These are phyloP conservation scores for Mobula birostris DNA, from an alignment of 2,113 vertebrate species.

Conservation along the genomic window DNA sequence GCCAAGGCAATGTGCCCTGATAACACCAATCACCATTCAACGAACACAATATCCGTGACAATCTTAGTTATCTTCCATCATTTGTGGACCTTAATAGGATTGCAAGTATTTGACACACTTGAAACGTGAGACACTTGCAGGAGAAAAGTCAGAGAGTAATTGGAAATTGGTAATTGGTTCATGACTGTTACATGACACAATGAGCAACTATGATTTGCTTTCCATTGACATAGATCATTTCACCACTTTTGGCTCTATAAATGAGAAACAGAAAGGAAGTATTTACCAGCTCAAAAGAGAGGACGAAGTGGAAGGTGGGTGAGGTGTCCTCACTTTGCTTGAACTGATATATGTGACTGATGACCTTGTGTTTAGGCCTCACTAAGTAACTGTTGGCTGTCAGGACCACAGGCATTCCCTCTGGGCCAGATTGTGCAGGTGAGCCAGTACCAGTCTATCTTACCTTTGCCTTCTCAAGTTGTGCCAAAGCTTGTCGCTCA, in stretches of 20 bases:
- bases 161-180: too few relatives aligned
- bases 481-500: constrained; percentile 87
- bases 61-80: neutral
- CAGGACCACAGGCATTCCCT: neutral
- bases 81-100: neutral
- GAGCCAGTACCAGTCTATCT: constrained; percentile 44
- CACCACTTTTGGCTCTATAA: neutral
- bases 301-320: too few relatives aligned
- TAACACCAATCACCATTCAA: neutral
- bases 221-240: too few relatives aligned
- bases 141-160: neutral
- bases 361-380: neutral
- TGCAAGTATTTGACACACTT: neutral
- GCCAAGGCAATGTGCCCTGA: neutral
- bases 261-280: neutral
- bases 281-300: neutral
- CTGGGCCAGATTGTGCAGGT: neutral
- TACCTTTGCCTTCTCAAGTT: constrained; percentile 97
- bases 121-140: neutral
- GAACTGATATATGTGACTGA: neutral
- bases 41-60: neutral
- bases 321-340: neutral
- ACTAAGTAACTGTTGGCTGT: neutral
- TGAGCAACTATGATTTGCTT: too few relatives aligned
- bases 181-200: too few relatives aligned